Conservation (phyloP, 2,888 invertebrate species). For the Macaria liturata region DNA sequence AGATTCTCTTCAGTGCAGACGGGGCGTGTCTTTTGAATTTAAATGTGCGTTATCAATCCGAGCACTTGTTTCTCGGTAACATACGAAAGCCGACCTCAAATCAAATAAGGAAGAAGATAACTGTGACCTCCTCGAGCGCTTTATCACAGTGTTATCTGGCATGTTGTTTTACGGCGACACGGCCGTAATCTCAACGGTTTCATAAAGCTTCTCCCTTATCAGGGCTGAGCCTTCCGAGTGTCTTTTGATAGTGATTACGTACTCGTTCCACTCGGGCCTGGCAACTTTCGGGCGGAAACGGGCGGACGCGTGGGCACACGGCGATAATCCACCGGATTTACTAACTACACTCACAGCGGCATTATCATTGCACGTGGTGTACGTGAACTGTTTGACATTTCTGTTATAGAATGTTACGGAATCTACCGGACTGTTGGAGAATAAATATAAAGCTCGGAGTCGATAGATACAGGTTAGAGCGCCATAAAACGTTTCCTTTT, state of each 20-base stretch:
- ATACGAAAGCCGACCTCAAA: conserved; percentile 43
- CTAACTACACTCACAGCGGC: too few species aligned
- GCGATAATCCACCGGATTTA: conserved; percentile 3
- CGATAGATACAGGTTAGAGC: neutral
- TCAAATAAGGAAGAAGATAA: conserved; percentile 55
- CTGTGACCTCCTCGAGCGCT: conserved; percentile 44
- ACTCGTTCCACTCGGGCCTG: conserved; percentile 10
- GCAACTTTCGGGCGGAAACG: conserved; percentile 5
- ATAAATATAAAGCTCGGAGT: too few species aligned
- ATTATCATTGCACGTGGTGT: too few species aligned
- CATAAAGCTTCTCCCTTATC: conserved; percentile 48
- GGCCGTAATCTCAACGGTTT: conserved; percentile 45
- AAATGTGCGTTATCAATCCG: conserved; percentile 35
- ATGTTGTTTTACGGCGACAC: conserved; percentile 43
- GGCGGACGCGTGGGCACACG: neutral
- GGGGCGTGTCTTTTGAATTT: conserved; percentile 10
- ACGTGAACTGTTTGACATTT: too few species aligned
- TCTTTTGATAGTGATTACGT: conserved; percentile 41
- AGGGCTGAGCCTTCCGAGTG: conserved; percentile 35
- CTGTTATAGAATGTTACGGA: too few species aligned
- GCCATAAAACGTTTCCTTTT: conserved; percentile 22
- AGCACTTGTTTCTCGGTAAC: conserved; percentile 37
- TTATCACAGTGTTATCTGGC: conserved; percentile 46
- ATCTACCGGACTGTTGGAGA: too few species aligned
- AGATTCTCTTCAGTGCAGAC: neutral